Conservation (phyloP, 2,888 invertebrate species). For the Conus canariensis region DNA sequence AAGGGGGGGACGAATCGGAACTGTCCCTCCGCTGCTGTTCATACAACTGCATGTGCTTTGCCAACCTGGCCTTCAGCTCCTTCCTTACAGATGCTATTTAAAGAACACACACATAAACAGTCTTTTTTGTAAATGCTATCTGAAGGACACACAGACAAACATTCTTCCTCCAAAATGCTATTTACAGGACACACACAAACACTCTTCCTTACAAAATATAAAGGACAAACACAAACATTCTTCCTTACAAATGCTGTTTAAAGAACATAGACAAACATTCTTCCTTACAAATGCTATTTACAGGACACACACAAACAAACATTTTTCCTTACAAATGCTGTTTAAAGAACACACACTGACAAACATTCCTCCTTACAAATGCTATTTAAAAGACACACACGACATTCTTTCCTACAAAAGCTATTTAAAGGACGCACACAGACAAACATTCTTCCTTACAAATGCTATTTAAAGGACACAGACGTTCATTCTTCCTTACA, state of each 20-base stretch:
- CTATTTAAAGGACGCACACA: too few relatives aligned
- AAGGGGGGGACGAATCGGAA: too few relatives aligned
- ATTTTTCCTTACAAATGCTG: not conserved
- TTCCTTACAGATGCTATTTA: not conserved
- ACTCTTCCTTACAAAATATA: too few relatives aligned
- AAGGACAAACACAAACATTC: too few relatives aligned
- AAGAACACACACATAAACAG: not conserved
- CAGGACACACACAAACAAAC: not conserved
- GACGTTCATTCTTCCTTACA: not conserved
- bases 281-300: not conserved
- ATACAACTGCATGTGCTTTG: not conserved
- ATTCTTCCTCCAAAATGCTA: too few relatives aligned
- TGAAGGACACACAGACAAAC: not conserved
- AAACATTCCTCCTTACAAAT: too few relatives aligned
- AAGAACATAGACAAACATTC: not conserved
- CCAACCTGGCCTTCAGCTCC: slow-evolving; percentile 8
- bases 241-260: too few relatives aligned
- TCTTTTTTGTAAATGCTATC: not conserved
- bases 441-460: too few relatives aligned
- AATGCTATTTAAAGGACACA: not conserved
- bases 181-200: too few relatives aligned
- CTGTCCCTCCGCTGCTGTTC: too few relatives aligned
- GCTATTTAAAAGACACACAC: not conserved
- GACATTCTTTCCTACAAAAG: too few relatives aligned
- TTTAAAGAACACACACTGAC: not conserved